Conservation (phyloP, 2,888 invertebrate species). For the Galerucella nymphaeae region DNA sequence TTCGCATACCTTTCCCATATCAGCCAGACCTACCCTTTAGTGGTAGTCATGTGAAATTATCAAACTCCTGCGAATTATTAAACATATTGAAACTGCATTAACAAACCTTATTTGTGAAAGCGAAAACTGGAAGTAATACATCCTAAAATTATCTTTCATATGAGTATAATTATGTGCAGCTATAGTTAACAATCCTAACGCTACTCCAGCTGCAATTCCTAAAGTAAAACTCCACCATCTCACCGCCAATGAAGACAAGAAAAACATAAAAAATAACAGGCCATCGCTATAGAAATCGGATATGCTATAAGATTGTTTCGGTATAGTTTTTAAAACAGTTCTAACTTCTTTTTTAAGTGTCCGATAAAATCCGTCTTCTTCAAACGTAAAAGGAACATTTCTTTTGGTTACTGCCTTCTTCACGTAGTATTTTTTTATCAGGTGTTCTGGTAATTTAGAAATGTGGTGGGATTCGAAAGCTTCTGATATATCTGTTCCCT, state of each 20-base stretch:
- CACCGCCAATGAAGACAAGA: slow-evolving; percentile 56
- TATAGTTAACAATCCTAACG: slow-evolving; percentile 66
- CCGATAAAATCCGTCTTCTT: slow-evolving; percentile 78
- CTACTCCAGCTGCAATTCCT: slow-evolving; percentile 68
- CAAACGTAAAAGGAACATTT: slow-evolving; percentile 78
- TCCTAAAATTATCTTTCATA: slow-evolving; percentile 78
- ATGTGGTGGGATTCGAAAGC: slow-evolving; percentile 81
- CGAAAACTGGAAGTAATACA: slow-evolving; percentile 80
- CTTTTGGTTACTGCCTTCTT: slow-evolving; percentile 72
- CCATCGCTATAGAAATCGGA: slow-evolving; percentile 26
- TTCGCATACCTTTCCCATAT: too few species aligned
- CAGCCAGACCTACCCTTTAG: too few species aligned
- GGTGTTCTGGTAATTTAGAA: slow-evolving; percentile 67
- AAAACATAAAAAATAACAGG: not conserved
- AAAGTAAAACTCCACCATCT: slow-evolving; percentile 61
- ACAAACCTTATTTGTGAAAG: slow-evolving; percentile 69
- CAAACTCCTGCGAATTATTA: too few species aligned
- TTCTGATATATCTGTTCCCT: slow-evolving; percentile 84
- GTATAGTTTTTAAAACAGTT: slow-evolving; percentile 69
- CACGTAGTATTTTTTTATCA: slow-evolving; percentile 74
- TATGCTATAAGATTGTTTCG: slow-evolving; percentile 54
- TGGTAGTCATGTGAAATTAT: too few species aligned
- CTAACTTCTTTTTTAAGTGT: slow-evolving; percentile 72
- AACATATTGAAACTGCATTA: too few species aligned
- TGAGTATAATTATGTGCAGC: slow-evolving; percentile 84